These are phyloP conservation scores for Brachionus rubens DNA, from an alignment of 1,140 invertebrate species.

Conservation along the genomic window DNA sequence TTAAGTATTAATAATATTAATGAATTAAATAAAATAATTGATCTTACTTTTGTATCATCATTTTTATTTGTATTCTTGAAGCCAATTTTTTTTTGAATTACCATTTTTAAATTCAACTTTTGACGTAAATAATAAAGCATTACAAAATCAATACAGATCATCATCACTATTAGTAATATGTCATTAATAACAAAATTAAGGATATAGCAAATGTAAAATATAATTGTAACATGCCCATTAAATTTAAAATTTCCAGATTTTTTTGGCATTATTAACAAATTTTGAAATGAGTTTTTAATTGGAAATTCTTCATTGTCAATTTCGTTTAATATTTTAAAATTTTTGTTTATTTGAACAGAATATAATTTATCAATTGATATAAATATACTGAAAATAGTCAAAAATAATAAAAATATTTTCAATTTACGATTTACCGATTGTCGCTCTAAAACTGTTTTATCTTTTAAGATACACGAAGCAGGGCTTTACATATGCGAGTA, in stretches of 20 bases:
- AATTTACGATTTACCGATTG: background rate
- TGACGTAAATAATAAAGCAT: background rate
- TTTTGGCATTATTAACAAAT: background rate
- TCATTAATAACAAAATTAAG: background rate
- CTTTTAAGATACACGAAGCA: too few relatives aligned
- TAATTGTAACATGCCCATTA: background rate
- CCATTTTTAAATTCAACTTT: background rate
- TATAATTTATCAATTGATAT: background rate
- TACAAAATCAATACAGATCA: background rate
- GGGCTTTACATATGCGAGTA: too few relatives aligned
- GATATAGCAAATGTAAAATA: background rate
- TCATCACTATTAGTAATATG: background rate
- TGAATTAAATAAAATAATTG: background rate
- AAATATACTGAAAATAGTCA: background rate
- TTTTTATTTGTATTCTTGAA: background rate
- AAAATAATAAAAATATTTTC: background rate
- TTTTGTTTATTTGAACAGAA: background rate
- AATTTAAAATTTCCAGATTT: background rate
- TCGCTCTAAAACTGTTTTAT: background rate
- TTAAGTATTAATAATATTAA: background rate
- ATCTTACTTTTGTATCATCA: background rate
- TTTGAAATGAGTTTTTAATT: background rate
- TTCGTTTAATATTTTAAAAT: background rate
- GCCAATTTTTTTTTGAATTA: background rate
- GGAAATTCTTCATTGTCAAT: background rate